These are phyloP conservation scores for Grammomys dolichurus DNA, from an alignment of 2,113 vertebrate species.

Conservation along the genomic window DNA sequence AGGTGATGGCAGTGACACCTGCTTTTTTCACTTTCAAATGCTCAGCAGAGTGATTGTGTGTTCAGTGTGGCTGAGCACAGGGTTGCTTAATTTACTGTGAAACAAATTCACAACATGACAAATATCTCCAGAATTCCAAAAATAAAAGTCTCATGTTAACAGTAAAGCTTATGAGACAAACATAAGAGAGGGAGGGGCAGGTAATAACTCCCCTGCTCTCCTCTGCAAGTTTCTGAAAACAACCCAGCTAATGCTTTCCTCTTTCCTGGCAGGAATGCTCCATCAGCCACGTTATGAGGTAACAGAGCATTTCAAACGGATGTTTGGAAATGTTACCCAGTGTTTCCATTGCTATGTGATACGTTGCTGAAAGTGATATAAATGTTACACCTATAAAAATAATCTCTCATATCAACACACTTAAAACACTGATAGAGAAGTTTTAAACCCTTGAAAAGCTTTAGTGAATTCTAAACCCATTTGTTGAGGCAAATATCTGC, in stretches of 20 bases:
- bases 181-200: neutral
- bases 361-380: conserved; percentile 71
- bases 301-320: conserved; percentile 76
- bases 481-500: conserved; percentile 42
- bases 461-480: conserved; percentile 41
- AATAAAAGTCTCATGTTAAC: neutral
- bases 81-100: conserved; percentile 39
- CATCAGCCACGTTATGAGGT: conserved; percentile 70
- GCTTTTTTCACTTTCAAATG: neutral
- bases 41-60: neutral
- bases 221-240: neutral
- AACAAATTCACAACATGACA: conserved; percentile 21
- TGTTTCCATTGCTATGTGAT: conserved; percentile 78
- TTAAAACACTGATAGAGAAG: conserved; percentile 54
- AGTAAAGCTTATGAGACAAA: neutral
- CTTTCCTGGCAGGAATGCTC: conserved; percentile 64
- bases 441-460: conserved; percentile 57
- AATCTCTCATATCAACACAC: conserved; percentile 74
- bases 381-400: conserved; percentile 74
- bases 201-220: neutral
- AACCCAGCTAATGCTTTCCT: conserved; percentile 52
- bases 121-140: conserved; percentile 30
- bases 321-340: conserved; percentile 75
- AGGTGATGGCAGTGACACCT: neutral
- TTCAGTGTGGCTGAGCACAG: neutral